These are phyloP conservation scores for Bubo bubo DNA, from an alignment of 2,113 vertebrate genomes.

Conservation along the genomic window DNA sequence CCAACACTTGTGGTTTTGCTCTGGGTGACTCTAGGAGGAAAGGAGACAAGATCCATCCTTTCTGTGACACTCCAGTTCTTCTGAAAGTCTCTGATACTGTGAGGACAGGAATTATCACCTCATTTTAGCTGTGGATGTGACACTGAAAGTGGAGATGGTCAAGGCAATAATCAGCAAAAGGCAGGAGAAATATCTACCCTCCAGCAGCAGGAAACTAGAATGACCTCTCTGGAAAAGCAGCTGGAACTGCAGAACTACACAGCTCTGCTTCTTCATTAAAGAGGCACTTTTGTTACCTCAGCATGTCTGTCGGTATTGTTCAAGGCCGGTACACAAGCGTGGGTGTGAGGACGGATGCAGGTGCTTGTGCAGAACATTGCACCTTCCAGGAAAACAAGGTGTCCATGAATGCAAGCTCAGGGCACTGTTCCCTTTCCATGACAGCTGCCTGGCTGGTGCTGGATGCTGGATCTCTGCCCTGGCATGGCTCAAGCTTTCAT, in stretches of 20 bases:
- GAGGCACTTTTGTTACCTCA: neutral
- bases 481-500: neutral
- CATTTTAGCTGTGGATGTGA: neutral
- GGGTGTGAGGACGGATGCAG: neutral
- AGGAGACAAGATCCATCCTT: neutral
- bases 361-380: neutral
- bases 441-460: neutral
- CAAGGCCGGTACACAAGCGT: fast-evolving
- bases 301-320: neutral
- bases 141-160: neutral
- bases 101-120: neutral
- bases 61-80: neutral
- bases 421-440: neutral
- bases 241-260: neutral
- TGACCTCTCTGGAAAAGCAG: neutral
- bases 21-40: neutral
- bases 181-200: neutral
- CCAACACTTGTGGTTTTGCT: neutral
- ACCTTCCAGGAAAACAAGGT: neutral
- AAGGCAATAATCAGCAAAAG: neutral
- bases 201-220: neutral
- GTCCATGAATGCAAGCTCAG: neutral
- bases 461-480: neutral
- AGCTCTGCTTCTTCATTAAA: neutral
- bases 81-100: neutral